phyloP scores from a whole-genome alignment of 1,140 invertebrate species.

The Zophobas morio region DNA sequence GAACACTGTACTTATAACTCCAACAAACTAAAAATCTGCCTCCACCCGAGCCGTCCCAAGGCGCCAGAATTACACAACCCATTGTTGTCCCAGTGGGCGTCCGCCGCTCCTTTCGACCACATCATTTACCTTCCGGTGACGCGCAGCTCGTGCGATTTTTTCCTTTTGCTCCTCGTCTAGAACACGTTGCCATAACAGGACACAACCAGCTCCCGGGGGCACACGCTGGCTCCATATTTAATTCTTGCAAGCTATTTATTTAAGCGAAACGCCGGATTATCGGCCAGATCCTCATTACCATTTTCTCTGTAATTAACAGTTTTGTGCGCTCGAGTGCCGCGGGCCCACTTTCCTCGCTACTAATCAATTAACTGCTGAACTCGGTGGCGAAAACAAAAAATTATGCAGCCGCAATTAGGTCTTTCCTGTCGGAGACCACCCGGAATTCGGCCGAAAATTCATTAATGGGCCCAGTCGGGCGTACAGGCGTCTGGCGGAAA shows the following conservation, averaged over 20 bases:
- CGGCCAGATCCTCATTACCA: not conserved
- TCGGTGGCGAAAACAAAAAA: constrained; percentile 19
- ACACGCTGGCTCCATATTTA: constrained; percentile 19
- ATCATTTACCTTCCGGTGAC: constrained; percentile 7
- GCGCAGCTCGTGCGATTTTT: constrained; percentile 9
- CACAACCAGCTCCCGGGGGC: not conserved
- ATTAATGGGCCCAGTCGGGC: not conserved
- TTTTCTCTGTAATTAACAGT: constrained; percentile 16
- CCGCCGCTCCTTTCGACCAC: constrained; percentile 3
- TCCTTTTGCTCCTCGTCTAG: constrained; percentile 4
- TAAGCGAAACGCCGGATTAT: not conserved
- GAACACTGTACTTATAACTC: too few relatives aligned
- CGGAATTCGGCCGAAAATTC: constrained; percentile 5
- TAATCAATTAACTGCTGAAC: constrained; percentile 5
- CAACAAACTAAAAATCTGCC: too few relatives aligned
- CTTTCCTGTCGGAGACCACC: not conserved
- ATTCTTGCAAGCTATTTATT: constrained; percentile 21
- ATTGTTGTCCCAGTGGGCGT: not conserved
- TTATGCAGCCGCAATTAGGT: not conserved
- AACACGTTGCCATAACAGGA: constrained; percentile 31
- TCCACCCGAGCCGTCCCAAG: too few relatives aligned
- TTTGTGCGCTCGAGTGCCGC: not conserved
- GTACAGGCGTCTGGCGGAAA: not conserved
- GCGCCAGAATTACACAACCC: not conserved
- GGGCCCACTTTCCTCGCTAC: not conserved